Evolutionary conservation across 1,140 invertebrate species (phyloP).

Genomic region (Helicoverpa zea): DNA sequence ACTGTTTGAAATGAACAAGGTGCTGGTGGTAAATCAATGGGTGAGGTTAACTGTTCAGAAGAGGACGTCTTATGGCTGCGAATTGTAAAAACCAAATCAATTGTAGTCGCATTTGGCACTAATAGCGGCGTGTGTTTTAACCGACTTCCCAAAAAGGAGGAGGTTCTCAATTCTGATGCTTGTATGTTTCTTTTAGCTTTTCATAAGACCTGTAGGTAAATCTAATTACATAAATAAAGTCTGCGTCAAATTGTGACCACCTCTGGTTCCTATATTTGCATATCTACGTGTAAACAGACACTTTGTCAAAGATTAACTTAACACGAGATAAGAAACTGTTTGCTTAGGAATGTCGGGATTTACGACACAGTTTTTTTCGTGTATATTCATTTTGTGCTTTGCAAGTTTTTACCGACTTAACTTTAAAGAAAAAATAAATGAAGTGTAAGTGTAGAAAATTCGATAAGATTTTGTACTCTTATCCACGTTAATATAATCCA

Average conservation of each 20-base stretch:
- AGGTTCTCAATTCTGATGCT: no score
- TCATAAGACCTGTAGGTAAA: no score
- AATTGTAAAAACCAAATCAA: no score
- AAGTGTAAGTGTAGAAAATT: background rate
- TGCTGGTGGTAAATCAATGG: no score
- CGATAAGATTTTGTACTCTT: background rate
- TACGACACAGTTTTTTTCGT: background rate
- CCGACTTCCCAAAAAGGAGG: no score
- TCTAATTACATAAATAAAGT: background rate
- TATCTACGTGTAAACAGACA: constrained; percentile 17
- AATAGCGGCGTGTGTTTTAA: no score
- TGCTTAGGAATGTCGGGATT: background rate
- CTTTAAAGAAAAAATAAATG: background rate
- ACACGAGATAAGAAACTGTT: constrained; percentile 31
- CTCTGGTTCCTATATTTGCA: constrained; percentile 11
- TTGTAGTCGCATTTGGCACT: no score
- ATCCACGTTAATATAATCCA: constrained; percentile 21
- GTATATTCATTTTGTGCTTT: no score
- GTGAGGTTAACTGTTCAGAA: no score
- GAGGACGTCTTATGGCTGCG: no score
- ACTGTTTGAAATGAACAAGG: no score
- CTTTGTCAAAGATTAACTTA: constrained; percentile 24
- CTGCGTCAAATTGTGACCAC: constrained; percentile 45
- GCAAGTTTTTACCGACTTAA: no score
- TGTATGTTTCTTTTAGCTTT: background rate